These are phyloP conservation scores for Acleris emargana DNA, from an alignment of 2,888 invertebrate genomes.

Conservation along the genomic window DNA sequence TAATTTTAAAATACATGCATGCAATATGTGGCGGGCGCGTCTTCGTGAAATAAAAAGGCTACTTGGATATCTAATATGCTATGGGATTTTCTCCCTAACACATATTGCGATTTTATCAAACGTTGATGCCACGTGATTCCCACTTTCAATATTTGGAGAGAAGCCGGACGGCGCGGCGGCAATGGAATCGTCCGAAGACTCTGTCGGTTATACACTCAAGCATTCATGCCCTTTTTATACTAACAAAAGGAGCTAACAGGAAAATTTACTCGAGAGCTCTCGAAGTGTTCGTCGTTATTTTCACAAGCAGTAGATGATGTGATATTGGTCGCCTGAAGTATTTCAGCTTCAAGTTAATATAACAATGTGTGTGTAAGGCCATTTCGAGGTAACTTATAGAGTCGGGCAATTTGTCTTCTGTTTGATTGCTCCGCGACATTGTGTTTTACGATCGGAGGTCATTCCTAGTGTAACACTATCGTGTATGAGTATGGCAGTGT, in stretches of 20 bases:
- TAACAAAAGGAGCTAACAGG: neutral
- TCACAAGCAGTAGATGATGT: neutral
- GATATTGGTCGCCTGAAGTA: conserved; percentile 13
- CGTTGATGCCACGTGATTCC: no score
- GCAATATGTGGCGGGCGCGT: no score
- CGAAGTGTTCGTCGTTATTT: neutral
- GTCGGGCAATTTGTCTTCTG: conserved; percentile 29
- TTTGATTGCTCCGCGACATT: conserved; percentile 35
- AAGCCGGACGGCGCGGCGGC: no score
- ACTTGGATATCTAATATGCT: no score
- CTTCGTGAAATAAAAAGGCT: no score
- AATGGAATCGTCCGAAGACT: no score
- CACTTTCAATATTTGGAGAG: no score
- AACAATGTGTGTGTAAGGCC: conserved; percentile 16
- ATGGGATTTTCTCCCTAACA: no score
- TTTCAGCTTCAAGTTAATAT: conserved; percentile 9
- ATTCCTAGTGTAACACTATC: conserved; percentile 5
- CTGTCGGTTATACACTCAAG: no score
- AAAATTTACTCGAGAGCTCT: neutral
- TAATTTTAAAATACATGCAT: no score
- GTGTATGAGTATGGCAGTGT: neutral
- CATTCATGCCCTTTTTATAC: neutral
- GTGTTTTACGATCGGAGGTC: conserved; percentile 31
- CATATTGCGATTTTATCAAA: no score
- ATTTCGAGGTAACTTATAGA: conserved; percentile 22